Base-by-base conservation (phyloP, 2,113 vertebrate species). In the Centropristis striata region DNA sequence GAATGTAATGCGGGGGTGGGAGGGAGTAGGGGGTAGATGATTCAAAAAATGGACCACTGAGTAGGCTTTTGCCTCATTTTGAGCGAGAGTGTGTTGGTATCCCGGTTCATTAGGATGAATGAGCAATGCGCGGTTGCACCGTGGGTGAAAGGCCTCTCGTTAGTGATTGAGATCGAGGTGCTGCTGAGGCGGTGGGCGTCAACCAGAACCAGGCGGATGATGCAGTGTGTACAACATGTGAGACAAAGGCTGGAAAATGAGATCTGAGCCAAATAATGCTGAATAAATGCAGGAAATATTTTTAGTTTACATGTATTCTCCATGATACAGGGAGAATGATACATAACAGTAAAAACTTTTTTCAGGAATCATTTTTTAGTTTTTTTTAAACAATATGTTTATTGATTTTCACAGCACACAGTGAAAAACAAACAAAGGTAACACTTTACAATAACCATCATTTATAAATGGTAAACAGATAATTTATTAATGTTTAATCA, bases 61-160 rank as follows among this genome's bases (percentile, higher is more conserved):
- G 67, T 37, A 41, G 53, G 42, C 36, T 73, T 70, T 46, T 73
- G 27, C 67, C 51, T 78, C 76, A 12, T 87, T 82, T 76, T 80
- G 50, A 77, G 71, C 8, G 1, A 65, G 74, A 66, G 59, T 44
- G 57, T 55, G 80, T 75, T 77, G 65, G 79, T 77, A 47, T 81
- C 61, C 65, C 46, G 75, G 78, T 91, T 88, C 83, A 84, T 86
- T 81, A 88, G 84, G 85, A 87, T 81, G 83, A 84, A 84, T 85
- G 86, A 85, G 78, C 80, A 58, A 63, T 74, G 63, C 64, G 36
- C 63, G 32, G 57, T 73, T 68, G 80, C 86, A 72, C 78, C 20
- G 11, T 27, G 74, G 85, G 84, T 86, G 86, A 81, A 86, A 89
- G 87, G 88, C 79, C 88, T 86, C 88, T 90, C 81, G 65, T 90